Percentiles rank a stretch among this genome's conserved stretches.
These are phyloP conservation scores for Saguinus imperator DNA, from an alignment of 2,113 vertebrate genomes.

Conservation along the genomic window DNA sequence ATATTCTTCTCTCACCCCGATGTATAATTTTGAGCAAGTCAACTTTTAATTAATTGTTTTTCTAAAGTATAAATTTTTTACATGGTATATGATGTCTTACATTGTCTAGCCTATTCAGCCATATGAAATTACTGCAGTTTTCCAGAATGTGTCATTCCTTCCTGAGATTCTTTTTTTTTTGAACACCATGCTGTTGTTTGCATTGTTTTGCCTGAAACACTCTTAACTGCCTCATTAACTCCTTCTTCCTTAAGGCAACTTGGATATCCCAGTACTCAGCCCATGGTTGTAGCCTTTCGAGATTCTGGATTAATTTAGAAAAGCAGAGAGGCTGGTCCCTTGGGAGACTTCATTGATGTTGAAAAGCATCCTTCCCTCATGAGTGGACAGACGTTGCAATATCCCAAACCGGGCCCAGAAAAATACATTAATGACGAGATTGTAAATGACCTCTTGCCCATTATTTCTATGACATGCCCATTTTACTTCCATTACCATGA, in stretches of 20 bases:
- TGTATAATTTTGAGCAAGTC: neutral
- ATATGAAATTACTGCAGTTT: neutral
- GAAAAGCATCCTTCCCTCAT: neutral
- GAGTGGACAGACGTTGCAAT: neutral
- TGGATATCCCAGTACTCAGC: neutral
- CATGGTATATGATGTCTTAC: neutral
- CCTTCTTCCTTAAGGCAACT: neutral
- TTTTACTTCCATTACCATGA: conserved; percentile 2
- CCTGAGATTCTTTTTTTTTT: neutral
- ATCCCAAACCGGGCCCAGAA: neutral
- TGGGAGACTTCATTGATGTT: neutral
- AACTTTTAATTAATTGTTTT: neutral
- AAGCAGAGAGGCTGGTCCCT: neutral
- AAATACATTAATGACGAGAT: neutral
- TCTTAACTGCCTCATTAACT: neutral
- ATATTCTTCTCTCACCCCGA: neutral
- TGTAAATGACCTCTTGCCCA: neutral
- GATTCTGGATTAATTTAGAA: neutral
- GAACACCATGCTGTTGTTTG: neutral
- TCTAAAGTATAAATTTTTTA: neutral
- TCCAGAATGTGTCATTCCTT: neutral
- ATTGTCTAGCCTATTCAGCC: neutral
- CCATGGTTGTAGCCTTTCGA: neutral
- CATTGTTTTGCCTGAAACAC: neutral
- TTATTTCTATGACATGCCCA: neutral